Percentiles rank a stretch among this genome's conserved stretches.
Conservation (phyloP, 2,888 invertebrate species). For the Tachystola acroxantha region DNA sequence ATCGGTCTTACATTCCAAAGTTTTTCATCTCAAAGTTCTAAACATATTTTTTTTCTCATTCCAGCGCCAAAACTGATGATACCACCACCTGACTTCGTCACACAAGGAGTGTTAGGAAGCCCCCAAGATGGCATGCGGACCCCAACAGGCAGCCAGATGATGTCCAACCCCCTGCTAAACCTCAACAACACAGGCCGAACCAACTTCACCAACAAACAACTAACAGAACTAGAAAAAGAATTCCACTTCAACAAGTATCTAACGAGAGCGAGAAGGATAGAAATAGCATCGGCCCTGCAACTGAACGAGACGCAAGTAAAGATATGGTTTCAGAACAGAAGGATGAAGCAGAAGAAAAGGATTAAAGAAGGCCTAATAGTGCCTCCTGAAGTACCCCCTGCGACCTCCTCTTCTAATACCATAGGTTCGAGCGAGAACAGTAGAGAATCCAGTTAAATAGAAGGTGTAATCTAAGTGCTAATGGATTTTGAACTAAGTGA, state of each 20-base stretch:
- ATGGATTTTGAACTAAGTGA: background rate
- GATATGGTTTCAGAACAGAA: constrained; percentile 98
- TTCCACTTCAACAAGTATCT: constrained; percentile 99
- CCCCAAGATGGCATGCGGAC: constrained; percentile 70
- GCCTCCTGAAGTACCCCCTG: constrained; percentile 71
- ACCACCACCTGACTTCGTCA: constrained; percentile 70
- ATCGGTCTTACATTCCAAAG: too few relatives aligned
- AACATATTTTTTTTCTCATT: constrained; percentile 35
- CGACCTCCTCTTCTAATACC: constrained; percentile 48
- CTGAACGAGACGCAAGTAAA: constrained; percentile 98
- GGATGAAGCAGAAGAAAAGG: constrained; percentile 99
- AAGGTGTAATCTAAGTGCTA: background rate
- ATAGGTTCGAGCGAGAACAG: constrained; percentile 84
- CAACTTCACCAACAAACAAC: constrained; percentile 99
- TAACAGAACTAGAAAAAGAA: constrained; percentile 99
- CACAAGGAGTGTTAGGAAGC: constrained; percentile 65
- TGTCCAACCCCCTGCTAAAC: constrained; percentile 67
- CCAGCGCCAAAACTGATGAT: constrained; percentile 83
- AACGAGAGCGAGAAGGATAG: constrained; percentile 96
- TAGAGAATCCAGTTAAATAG: constrained; percentile 80
- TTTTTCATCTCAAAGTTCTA: too few relatives aligned
- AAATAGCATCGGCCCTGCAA: constrained; percentile 97
- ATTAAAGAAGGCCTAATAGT: constrained; percentile 94
- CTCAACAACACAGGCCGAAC: constrained; percentile 94
- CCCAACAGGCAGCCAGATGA: constrained; percentile 66